Conservation (phyloP, 2,113 vertebrate genomes). For the Montifringilla adamsi region DNA sequence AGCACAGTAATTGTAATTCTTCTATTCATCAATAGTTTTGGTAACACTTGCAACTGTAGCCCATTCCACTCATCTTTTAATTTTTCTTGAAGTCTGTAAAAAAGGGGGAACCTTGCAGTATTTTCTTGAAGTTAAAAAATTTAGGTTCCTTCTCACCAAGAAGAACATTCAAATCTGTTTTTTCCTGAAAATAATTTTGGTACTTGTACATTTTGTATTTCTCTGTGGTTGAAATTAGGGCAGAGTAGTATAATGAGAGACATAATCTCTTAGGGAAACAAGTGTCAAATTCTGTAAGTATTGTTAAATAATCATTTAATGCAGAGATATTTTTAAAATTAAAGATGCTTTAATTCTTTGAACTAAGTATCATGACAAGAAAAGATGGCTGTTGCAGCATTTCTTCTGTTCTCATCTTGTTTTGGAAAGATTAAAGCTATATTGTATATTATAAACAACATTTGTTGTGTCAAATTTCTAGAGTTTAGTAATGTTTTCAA, state of each 20-base stretch:
- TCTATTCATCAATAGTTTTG: neutral
- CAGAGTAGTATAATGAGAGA: neutral
- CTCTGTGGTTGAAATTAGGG: neutral
- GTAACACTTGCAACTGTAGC: neutral
- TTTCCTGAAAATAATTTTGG: neutral
- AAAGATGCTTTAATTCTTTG: neutral
- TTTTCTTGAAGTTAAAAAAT: neutral
- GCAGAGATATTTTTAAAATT: neutral
- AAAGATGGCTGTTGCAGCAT: neutral
- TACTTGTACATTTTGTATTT: neutral
- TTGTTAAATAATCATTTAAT: neutral
- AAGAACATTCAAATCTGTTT: neutral
- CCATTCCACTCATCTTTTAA: neutral
- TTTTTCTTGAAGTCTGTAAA: neutral
- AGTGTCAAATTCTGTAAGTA: neutral
- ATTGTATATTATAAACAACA: neutral
- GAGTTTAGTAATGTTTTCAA: neutral
- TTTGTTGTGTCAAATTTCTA: neutral
- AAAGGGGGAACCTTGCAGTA: neutral
- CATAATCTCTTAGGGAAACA: neutral
- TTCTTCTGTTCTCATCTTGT: neutral
- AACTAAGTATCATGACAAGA: neutral
- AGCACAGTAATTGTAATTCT: neutral
- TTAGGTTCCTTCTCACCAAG: neutral
- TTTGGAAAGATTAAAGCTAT: neutral